Evolutionary conservation across 2,113 vertebrate genomes (phyloP), one percentile per base, ranked within the genome.

Genomic region (Tringa solitaria): DNA sequence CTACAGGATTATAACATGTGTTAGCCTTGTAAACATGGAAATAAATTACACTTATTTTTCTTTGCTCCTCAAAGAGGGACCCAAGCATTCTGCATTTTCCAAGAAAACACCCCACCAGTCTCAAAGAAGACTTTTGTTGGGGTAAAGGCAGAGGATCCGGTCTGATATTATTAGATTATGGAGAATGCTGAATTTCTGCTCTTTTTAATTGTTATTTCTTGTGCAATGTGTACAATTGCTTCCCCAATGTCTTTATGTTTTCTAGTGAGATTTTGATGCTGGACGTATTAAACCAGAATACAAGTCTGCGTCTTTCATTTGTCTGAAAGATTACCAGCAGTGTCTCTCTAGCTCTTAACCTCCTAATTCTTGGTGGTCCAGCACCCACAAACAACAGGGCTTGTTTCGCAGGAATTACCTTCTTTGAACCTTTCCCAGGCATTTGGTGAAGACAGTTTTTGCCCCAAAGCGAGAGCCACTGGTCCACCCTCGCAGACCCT

Each of bases 1-100:
- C 86, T 96, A 81, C 88, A 92, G 92, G 88, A 88, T 88, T 94
- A 48, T 86, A 94, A 92, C 86, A 93, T 85, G 85, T 78, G 88
- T 70, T 87, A 90, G 90, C 61, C 92, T 94, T 83, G 87, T 87
- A 96, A 96, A 94, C 69, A 81, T 12, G 37, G 83, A 90, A 88
- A 93, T 78, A 85, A 88, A 92, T 74, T 90, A 75, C 43, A 37
- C 14, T 78, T 68, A 48, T 93, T 97, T 89, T 80, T 77, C 56
- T 86, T 22, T 51, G 39, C 51, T 89, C 22, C 65, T 93, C 76
- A 54, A 73, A 69, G 2, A 2, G 19, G 17, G 20, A 78, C 53
- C 20, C 33, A 75, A 85, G 43, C 63, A 70, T 76, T 54, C 56
- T 65, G 26, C 33, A 12, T 94, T 91, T 93, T 72, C 48, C 76